A percentile compares a stretch with the other conserved stretches of the same genome.
Conservation (phyloP, 2,797 vertebrate species). For the Peromyscus attwateri region DNA sequence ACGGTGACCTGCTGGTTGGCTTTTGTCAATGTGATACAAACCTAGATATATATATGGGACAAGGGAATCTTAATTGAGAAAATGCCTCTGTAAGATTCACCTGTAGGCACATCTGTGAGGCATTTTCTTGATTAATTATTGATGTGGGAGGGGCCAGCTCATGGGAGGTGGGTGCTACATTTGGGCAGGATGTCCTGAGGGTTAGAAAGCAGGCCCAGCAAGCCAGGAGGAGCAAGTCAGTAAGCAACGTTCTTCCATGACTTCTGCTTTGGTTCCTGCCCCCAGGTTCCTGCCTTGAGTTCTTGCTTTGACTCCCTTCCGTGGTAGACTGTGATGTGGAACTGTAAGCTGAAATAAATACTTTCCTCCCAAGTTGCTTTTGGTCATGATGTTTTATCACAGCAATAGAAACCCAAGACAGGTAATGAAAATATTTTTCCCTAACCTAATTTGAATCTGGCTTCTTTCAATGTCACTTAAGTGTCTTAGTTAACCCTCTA, state of each 20-base stretch:
- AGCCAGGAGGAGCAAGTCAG: background rate
- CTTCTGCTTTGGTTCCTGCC: background rate
- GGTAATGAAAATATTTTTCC: background rate
- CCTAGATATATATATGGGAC: too few species aligned
- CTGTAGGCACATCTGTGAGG: background rate
- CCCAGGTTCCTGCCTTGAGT: background rate
- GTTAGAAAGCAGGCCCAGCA: background rate
- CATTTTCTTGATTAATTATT: background rate
- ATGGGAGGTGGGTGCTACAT: background rate
- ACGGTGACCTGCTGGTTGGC: background rate
- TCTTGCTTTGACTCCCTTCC: background rate
- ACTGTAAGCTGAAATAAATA: background rate
- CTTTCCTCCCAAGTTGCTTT: background rate
- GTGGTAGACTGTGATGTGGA: background rate
- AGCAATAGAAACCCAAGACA: background rate
- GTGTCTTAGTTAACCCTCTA: background rate
- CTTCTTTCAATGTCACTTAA: background rate
- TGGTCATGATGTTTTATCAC: background rate
- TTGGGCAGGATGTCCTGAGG: background rate
- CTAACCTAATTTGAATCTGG: background rate
- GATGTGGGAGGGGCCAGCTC: background rate
- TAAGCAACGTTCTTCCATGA: background rate
- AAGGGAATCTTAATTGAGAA: background rate
- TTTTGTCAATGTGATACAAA: background rate
- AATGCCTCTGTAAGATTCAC: background rate